phyloP scores from a whole-genome alignment of 2,888 invertebrate genomes.

The Sussaba pulchella region DNA sequence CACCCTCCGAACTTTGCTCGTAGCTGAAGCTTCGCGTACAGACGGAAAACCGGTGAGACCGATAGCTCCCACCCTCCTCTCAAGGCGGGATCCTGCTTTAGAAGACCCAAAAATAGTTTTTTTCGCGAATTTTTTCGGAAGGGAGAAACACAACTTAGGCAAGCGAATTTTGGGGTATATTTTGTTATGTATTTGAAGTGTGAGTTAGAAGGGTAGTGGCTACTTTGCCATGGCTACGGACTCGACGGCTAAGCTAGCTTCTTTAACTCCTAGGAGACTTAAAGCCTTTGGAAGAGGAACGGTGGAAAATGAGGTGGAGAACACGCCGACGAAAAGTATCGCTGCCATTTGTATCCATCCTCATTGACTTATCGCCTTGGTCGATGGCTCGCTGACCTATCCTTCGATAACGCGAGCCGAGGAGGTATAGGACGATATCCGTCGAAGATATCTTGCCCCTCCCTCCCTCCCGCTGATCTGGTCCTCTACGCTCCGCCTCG shows the following conservation, averaged over 20 bases:
- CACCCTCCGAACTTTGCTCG: constrained; percentile 55
- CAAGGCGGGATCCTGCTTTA: background rate
- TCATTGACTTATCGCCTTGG: constrained; percentile 59
- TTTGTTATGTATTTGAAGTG: too few relatives aligned
- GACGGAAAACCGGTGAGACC: constrained; percentile 33
- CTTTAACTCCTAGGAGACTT: too few relatives aligned
- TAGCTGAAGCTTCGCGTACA: constrained; percentile 35
- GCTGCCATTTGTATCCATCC: constrained; percentile 61
- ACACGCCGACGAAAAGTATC: constrained; percentile 50
- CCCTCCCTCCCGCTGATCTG: too few relatives aligned
- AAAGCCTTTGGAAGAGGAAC: too few relatives aligned
- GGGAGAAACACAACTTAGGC: too few relatives aligned
- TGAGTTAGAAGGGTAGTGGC: too few relatives aligned
- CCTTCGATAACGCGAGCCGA: constrained; percentile 19
- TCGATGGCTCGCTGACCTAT: constrained; percentile 20
- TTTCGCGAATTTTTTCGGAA: too few relatives aligned
- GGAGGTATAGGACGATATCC: background rate
- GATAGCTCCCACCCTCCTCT: constrained; percentile 2
- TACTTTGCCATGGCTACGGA: too few relatives aligned
- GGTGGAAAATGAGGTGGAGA: background rate
- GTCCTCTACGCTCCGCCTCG: background rate
- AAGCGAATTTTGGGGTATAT: too few relatives aligned
- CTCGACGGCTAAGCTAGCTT: too few relatives aligned
- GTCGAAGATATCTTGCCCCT: background rate
- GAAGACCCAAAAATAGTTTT: too few relatives aligned